Percentiles rank a stretch among this genome's conserved stretches.
Conservation (phyloP, 2,113 vertebrate genomes). For the Anolis carolinensis region DNA sequence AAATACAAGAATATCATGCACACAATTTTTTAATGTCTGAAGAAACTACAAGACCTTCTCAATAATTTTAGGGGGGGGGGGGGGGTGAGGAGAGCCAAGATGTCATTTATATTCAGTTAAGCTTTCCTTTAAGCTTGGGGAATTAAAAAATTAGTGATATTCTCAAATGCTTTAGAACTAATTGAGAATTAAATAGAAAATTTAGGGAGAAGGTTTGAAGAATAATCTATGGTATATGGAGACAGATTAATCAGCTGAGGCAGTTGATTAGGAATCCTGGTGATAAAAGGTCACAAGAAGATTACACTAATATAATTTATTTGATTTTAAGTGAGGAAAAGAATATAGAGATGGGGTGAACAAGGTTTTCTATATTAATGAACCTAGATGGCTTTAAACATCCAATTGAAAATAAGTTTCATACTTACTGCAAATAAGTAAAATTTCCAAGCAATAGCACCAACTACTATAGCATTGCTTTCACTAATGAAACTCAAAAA, state of each 20-base stretch:
- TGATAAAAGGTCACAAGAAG: constrained; percentile 28
- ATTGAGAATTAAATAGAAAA: constrained; percentile 22
- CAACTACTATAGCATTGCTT: not conserved
- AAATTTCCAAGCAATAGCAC: not conserved
- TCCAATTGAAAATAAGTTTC: not conserved
- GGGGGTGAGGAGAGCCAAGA: not conserved
- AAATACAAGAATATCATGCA: not conserved
- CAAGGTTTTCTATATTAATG: not conserved
- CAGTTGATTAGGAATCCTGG: constrained; percentile 20
- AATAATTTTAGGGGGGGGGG: constrained; percentile 1
- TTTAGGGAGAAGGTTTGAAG: not conserved
- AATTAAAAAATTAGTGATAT: constrained; percentile 16
- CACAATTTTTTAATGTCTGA: not conserved
- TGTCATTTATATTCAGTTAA: constrained; percentile 10
- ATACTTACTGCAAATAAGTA: not conserved
- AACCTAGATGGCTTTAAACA: not conserved
- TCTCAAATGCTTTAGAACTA: constrained; percentile 24
- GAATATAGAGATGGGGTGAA: not conserved
- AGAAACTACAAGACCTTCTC: not conserved
- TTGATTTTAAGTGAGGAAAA: constrained; percentile 29
- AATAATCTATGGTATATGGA: constrained; percentile 28
- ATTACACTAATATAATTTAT: constrained; percentile 33
- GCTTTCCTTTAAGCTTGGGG: not conserved
- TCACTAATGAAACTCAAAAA: not conserved
- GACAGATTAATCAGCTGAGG: constrained; percentile 49